These are phyloP conservation scores for Channa maculata DNA, from an alignment of 2,113 vertebrate genomes.

Conservation along the genomic window DNA sequence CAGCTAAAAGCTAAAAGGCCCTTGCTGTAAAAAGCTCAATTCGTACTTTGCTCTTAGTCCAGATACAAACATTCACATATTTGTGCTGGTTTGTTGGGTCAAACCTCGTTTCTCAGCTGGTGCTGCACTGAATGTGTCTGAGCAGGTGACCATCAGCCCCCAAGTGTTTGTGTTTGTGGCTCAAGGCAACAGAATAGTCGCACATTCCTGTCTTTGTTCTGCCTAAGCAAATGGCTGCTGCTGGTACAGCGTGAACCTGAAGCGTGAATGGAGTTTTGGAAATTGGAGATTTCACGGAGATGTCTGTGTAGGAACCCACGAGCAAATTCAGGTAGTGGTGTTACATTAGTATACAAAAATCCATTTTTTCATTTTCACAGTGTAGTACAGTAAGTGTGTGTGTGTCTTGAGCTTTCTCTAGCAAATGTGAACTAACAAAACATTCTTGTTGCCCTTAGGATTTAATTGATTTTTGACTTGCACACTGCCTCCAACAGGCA, in stretches of 20 bases:
- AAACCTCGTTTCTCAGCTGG: no score
- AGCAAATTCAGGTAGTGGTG: slow-evolving; percentile 3
- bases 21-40: no score
- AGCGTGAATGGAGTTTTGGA: slow-evolving; percentile 34
- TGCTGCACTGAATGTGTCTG: no score
- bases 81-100: no score
- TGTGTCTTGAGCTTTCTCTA: neutral
- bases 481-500: neutral
- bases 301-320: neutral
- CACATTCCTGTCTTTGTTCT: slow-evolving; percentile 21
- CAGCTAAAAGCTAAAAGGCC: no score
- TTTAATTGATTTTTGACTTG: slow-evolving; percentile 38
- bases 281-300: neutral
- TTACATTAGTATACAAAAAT: neutral
- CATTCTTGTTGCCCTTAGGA: slow-evolving; percentile 11
- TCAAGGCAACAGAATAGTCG: neutral
- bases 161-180: no score
- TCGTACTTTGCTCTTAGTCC: no score
- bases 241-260: slow-evolving; percentile 4
- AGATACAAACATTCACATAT: no score
- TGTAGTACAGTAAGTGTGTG: neutral
- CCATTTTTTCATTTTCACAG: slow-evolving; percentile 9
- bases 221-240: slow-evolving; percentile 25
- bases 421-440: slow-evolving; percentile 26
- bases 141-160: no score